Base-by-base conservation (phyloP, 2,888 invertebrate species). In the Pachydiplax longipennis region DNA sequence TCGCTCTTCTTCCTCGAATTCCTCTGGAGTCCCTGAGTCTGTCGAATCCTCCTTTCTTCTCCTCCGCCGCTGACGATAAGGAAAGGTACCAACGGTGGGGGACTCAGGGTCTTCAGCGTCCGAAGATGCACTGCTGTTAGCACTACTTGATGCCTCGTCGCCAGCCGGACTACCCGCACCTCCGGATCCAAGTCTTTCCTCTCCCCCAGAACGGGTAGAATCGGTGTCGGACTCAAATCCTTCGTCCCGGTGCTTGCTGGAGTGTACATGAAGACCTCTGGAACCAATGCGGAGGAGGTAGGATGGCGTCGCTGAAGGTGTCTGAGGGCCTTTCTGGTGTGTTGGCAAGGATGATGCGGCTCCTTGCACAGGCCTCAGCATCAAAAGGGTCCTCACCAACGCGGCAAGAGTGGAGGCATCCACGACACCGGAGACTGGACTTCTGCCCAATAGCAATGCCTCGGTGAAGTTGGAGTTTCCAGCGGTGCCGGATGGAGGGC, bases 181-280 rank as follows among this genome's bases (percentile, higher is more conserved):
- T 81, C 90, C 65, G 82, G 91, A 22, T 25, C 58, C 65, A 90
- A 80, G 61, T 83, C 91, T n/a, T 90, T 91, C 58, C 91, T 90
- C 81, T 91, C 90, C 40, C 81, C 91, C 58, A 18, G 90, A 37
- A 82, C 90, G 90, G 65, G 81, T 35, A 65, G 90, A 83, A 92
- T 94, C 94, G 73, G 94, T 93, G 91, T 94, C 94, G 10, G 94
- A 94, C 92, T 95, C 94, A 93, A 95, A 94, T n/a, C 94, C 94
- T 92, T 95, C 94, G 92, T 94, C 94, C 3, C 91, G 91, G 81
- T 91, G 91, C 25, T 91, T 91, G 22, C 82, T 61, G 65, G 82
- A 81, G 35, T 83, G 80, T 1, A 91, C 81, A 8, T 91, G 81
- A 0, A 91, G 83, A 13, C 91, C 91, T 25, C 82, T 40, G 10